Base-by-base conservation (phyloP, 2,113 vertebrate genomes). In the Miniopterus natalensis region DNA sequence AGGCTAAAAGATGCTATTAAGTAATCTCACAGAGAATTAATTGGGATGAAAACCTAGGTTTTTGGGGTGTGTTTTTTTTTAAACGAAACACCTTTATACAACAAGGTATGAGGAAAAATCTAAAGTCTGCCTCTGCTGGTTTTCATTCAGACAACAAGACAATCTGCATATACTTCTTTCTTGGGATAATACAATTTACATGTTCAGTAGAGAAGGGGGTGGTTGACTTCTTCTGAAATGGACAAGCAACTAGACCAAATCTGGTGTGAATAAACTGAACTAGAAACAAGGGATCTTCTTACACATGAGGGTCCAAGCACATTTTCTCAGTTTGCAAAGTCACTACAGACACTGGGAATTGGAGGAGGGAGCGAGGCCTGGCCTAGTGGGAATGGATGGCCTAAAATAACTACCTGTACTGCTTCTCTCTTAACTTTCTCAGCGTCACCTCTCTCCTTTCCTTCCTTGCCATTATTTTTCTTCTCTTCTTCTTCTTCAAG, bases 401-500 rank as follows among this genome's bases (percentile, higher is more conserved):
- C 2, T 25, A 5, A 90, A 78, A 18, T 31, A 79, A n/a, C 45
- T 97, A 98, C 97, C 97, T 97, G 68, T 6, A 94, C 42, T 66
- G 95, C 59, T 95, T 96, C 96, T 96, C 95, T 97, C 75, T 95
- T 98, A 4, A 79, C 74, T 81, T 96, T 97, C 25, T 17, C 91
- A 83, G 55, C 3, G 23, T 81, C 96, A 84, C 27, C 92, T 86
- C 92, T 97, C 70, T 88, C 49, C 36, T 84, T 83, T 73, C 65
- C 87, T 94, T 95, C 95, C 92, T 97, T 94, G 70, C 59, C 79
- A 40, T 77, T 25, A 17, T 57, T 95, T 98, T 96, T 98, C 96
- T 98, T 98, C 94, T n/a, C 86, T n/a, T 97, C 96, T n/a, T 97
- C 96, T 31, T 98, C 98, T 97, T 98, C 98, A 93, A 98, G 96